Base-by-base conservation (phyloP, 2,797 vertebrate genomes). In the Menidia menidia region DNA sequence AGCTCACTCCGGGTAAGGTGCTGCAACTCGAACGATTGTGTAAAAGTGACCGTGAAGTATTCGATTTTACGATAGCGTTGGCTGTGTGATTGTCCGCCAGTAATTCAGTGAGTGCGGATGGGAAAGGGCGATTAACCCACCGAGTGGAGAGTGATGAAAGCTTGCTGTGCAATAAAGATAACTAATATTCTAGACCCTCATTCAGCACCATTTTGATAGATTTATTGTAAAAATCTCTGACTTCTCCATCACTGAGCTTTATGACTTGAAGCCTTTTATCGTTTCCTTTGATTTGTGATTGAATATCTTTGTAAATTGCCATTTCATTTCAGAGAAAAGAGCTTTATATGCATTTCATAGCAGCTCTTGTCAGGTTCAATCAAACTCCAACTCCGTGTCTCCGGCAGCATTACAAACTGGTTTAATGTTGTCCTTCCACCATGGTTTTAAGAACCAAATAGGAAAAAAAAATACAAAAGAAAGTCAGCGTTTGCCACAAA, bases 391-490 rank as follows among this genome's bases (percentile, higher is more conserved):
- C 14, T 50, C 41, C 71, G 74, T 71, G 67, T 69, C 64, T 0
- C 60, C 53, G 13, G 71, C 66, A 0, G 59, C 0, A 4, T 76
- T 73, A 39, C 77, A 86, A 82, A 82, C 68, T 68, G 66, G 62
- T 64, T 0, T 30, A 67, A 66, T 73, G 77, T 73, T 79, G 71
- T 75, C 68, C 81, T 87, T 81, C 74, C 57, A 61, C 64, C 71
- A 43, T 67, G 73, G 86, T 77, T 83, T 82, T 83, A 82, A 81
- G 78, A 59, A 78, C 79, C 84, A 79, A 58, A 77, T 64, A 80
- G 69, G 75, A 88, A 84, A 74, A 89, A 25, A 63, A 65, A 80
- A 83, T 78, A 78, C 71, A 75, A 75, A 77, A 71, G 60, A 77
- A 68, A 70, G 78, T 65, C 73, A 45, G 54, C 2, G n/a, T n/a